Conservation (phyloP, 1,140 invertebrate genomes). For the Bombyx mori region DNA sequence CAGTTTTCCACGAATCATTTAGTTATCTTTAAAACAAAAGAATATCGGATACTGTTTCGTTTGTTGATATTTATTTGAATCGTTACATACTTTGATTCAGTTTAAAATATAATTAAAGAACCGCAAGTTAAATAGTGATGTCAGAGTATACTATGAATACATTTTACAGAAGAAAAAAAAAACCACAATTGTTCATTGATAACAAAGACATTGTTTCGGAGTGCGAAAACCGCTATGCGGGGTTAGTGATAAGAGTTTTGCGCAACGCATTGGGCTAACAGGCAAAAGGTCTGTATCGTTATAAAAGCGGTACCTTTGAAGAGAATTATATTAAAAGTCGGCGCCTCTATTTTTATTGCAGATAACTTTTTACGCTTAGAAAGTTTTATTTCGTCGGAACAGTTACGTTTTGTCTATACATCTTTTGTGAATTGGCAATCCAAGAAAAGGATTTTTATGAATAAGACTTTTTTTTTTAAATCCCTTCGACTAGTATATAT, state of each 20-base stretch:
- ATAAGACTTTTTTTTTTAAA: background rate
- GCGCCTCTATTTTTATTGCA: conserved; percentile 33
- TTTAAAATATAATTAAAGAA: too few relatives aligned
- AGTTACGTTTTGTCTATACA: conserved; percentile 34
- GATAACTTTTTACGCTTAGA: conserved; percentile 29
- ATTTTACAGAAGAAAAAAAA: too few relatives aligned
- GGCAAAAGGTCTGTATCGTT: conserved; percentile 33
- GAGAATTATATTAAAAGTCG: conserved; percentile 54
- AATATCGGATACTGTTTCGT: background rate
- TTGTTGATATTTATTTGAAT: background rate
- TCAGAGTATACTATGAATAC: too few relatives aligned
- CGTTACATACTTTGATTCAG: background rate
- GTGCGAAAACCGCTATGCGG: conserved; percentile 8
- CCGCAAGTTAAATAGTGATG: too few relatives aligned
- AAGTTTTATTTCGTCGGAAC: conserved; percentile 49
- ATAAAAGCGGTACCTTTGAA: conserved; percentile 45
- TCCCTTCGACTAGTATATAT: too few relatives aligned
- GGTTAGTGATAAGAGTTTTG: conserved; percentile 41
- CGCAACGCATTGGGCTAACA: conserved; percentile 38
- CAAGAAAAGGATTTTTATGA: conserved; percentile 14
- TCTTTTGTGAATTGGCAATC: conserved; percentile 17
- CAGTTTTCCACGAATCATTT: too few relatives aligned
- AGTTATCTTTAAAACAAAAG: too few relatives aligned
- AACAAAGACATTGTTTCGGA: conserved; percentile 3
- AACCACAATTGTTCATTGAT: background rate